A percentile compares a stretch with the other conserved stretches of the same genome.
These are phyloP conservation scores for Cristatella mucedo DNA, from an alignment of 2,888 invertebrate genomes.

Conservation along the genomic window DNA sequence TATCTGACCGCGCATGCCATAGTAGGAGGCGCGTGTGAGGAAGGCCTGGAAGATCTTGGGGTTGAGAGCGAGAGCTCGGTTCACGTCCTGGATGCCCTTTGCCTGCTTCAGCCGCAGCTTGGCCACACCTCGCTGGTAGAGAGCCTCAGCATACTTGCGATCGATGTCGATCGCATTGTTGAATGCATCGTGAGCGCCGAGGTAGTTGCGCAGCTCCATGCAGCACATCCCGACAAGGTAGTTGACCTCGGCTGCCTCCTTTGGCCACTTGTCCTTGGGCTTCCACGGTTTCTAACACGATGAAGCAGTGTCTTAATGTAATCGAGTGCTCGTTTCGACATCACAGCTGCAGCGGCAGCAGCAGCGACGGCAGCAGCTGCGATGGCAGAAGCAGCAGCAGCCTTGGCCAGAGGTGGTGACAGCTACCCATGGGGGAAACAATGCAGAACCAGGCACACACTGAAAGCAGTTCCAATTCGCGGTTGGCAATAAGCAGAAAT, in stretches of 20 bases:
- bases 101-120: slow-evolving; percentile 28
- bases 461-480: too few species aligned
- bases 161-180: slow-evolving; percentile 32
- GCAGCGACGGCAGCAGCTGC: too few species aligned
- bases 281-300: slow-evolving; percentile 17
- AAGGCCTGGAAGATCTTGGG: slow-evolving; percentile 36
- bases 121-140: slow-evolving; percentile 32
- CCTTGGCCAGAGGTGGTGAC: too few species aligned
- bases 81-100: slow-evolving; percentile 36
- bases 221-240: slow-evolving; percentile 34
- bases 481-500: too few species aligned
- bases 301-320: too few species aligned
- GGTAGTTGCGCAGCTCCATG: slow-evolving; percentile 27
- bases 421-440: too few species aligned
- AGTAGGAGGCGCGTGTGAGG: slow-evolving; percentile 35
- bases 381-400: too few species aligned
- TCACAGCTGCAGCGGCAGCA: too few species aligned
- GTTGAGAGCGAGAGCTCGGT: slow-evolving; percentile 33
- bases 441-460: too few species aligned
- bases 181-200: slow-evolving; percentile 29
- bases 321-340: too few species aligned
- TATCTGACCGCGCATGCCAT: slow-evolving; percentile 24
- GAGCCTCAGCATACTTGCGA: slow-evolving; percentile 31
- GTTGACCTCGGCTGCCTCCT: slow-evolving; percentile 31
- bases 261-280: slow-evolving; percentile 20